phyloP scores from a whole-genome alignment of 2,888 invertebrate genomes.

The Camponotus fellah region DNA sequence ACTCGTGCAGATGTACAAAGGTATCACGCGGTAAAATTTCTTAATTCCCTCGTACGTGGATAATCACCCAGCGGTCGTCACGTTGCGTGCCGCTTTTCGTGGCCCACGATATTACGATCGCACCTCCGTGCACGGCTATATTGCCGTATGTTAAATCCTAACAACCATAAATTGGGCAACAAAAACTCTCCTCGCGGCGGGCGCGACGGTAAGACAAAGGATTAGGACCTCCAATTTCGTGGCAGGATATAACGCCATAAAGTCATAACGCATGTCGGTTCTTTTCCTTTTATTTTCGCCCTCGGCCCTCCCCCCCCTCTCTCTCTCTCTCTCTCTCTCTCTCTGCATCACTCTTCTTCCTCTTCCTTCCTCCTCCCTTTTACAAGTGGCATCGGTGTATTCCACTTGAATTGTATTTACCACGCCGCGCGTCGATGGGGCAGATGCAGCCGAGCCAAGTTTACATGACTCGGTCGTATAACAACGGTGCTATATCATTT shows the following conservation, averaged over 20 bases:
- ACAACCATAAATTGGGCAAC: slow-evolving; percentile 82
- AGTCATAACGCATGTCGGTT: slow-evolving; percentile 77
- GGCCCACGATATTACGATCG: slow-evolving; percentile 7
- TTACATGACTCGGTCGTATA: slow-evolving; percentile 80
- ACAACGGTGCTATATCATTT: slow-evolving; percentile 83
- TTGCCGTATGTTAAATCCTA: slow-evolving; percentile 70
- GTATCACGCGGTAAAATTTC: slow-evolving; percentile 8
- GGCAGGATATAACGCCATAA: slow-evolving; percentile 78
- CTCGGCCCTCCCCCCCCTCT: slow-evolving; percentile 33
- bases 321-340: slow-evolving; percentile 25
- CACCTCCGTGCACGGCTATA: slow-evolving; percentile 36
- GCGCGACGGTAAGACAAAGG: slow-evolving; percentile 66
- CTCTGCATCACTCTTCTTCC: neutral
- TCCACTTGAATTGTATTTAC: slow-evolving; percentile 50
- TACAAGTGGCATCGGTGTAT: slow-evolving; percentile 30
- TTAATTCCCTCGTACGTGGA: slow-evolving; percentile 3
- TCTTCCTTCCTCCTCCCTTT: slow-evolving; percentile 14
- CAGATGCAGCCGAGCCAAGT: slow-evolving; percentile 78
- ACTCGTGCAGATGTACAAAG: neutral
- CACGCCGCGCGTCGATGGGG: slow-evolving; percentile 60
- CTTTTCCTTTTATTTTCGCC: slow-evolving; percentile 41
- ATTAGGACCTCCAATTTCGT: slow-evolving; percentile 62
- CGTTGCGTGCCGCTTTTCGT: slow-evolving; percentile 27
- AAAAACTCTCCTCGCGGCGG: slow-evolving; percentile 44
- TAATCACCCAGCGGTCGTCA: neutral